A percentile compares a stretch with the other conserved stretches of the same genome.
Conservation (phyloP, 2,113 vertebrate genomes). For the Butorides virescens region DNA sequence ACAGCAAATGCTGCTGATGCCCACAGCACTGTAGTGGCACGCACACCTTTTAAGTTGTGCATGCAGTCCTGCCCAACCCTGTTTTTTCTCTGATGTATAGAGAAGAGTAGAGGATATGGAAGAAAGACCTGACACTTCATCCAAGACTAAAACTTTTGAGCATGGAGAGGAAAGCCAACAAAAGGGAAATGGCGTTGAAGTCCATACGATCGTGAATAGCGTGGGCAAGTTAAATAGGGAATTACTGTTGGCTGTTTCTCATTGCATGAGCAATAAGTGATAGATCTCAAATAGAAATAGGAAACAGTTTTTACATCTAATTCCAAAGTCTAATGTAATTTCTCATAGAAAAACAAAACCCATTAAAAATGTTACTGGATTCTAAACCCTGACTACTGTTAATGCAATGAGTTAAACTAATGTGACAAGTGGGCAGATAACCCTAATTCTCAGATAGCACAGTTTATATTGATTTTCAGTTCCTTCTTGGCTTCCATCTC, state of each 20-base stretch:
- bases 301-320: neutral
- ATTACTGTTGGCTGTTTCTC: neutral
- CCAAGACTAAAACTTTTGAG: neutral
- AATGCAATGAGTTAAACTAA: neutral
- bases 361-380: neutral
- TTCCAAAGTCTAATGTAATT: neutral
- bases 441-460: neutral
- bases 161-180: neutral
- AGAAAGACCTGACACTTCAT: neutral
- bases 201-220: neutral
- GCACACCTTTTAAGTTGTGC: neutral
- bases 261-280: neutral
- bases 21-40: neutral
- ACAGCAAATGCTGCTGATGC: neutral
- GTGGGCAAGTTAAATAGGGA: neutral
- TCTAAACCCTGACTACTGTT: neutral
- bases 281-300: neutral
- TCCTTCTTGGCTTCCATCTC: neutral
- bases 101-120: neutral
- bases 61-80: neutral
- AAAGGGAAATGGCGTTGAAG: neutral
- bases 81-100: neutral
- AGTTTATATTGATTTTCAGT: neutral
- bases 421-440: neutral
- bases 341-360: neutral